Percentiles rank a stretch among this genome's conserved stretches.
These are phyloP conservation scores for Melipona bicolor DNA, from an alignment of 2,888 invertebrate species.

Conservation along the genomic window DNA sequence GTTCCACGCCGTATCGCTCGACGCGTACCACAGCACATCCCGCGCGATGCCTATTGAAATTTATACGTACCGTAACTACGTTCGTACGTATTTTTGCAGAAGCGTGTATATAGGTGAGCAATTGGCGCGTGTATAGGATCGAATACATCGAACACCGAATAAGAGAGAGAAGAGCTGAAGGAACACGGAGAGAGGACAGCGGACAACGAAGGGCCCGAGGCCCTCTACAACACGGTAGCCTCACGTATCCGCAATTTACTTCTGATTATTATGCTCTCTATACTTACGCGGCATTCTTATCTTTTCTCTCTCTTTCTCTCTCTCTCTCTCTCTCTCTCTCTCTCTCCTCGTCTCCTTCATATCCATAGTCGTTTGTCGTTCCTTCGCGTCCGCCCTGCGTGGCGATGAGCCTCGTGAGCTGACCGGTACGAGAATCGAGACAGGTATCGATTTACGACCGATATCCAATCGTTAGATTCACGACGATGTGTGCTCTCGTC, in stretches of 20 bases:
- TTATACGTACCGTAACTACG: neutral
- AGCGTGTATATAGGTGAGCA: neutral
- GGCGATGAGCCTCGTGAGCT: slow-evolving; percentile 11
- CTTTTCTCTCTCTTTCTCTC: slow-evolving; percentile 47
- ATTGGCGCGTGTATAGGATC: neutral
- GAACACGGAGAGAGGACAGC: slow-evolving; percentile 31
- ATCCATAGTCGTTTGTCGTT: slow-evolving; percentile 8
- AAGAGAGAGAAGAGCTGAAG: slow-evolving; percentile 36
- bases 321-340: slow-evolving; percentile 20
- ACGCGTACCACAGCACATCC: neutral
- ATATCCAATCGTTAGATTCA: slow-evolving; percentile 58
- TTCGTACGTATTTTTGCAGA: neutral
- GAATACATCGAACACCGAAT: slow-evolving; percentile 20
- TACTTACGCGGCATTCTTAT: slow-evolving; percentile 79
- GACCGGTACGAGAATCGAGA: slow-evolving; percentile 52
- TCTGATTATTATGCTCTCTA: slow-evolving; percentile 83
- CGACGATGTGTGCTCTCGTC: slow-evolving; percentile 33
- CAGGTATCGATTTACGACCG: slow-evolving; percentile 62
- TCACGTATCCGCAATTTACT: slow-evolving; percentile 84
- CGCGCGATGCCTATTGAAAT: neutral
- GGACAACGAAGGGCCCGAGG: slow-evolving; percentile 49
- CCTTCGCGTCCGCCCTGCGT: slow-evolving; percentile 12
- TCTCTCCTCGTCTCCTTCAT: slow-evolving; percentile 23
- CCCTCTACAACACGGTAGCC: slow-evolving; percentile 82
- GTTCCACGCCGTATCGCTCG: neutral